Conservation (phyloP, 1,140 invertebrate genomes). For the Ceratosolen solmsi region DNA sequence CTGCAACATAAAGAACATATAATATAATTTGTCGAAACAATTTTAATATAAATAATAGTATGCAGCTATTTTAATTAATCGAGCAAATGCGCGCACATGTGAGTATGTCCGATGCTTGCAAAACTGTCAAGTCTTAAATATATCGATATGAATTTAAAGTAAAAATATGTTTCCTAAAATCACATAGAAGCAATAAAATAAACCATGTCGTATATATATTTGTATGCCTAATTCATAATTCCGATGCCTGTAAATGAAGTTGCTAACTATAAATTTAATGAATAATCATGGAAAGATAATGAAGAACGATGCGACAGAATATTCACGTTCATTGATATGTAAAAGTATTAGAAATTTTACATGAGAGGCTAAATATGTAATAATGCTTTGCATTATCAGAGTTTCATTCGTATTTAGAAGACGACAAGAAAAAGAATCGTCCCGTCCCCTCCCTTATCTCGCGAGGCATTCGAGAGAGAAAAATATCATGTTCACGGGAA, state of each 20-base stretch:
- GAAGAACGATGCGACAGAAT: background rate
- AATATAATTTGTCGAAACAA: too few species aligned
- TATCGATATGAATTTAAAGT: too few species aligned
- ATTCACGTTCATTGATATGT: background rate
- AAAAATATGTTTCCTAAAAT: too few species aligned
- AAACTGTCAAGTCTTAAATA: too few species aligned
- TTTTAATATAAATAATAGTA: too few species aligned
- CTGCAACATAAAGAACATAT: too few species aligned
- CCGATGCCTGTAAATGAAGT: background rate
- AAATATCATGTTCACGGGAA: background rate
- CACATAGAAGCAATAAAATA: too few species aligned
- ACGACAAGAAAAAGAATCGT: background rate
- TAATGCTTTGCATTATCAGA: background rate
- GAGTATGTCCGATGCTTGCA: too few species aligned
- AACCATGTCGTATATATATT: too few species aligned
- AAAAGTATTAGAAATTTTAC: background rate
- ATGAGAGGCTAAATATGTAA: background rate
- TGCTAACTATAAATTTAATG: background rate
- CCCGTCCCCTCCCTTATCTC: background rate
- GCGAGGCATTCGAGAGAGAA: background rate
- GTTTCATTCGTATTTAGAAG: background rate
- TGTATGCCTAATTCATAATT: too few species aligned
- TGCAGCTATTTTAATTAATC: too few species aligned
- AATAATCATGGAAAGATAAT: background rate
- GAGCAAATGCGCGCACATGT: too few species aligned